Conservation (phyloP, 2,888 invertebrate genomes). For the Homarus gammarus region DNA sequence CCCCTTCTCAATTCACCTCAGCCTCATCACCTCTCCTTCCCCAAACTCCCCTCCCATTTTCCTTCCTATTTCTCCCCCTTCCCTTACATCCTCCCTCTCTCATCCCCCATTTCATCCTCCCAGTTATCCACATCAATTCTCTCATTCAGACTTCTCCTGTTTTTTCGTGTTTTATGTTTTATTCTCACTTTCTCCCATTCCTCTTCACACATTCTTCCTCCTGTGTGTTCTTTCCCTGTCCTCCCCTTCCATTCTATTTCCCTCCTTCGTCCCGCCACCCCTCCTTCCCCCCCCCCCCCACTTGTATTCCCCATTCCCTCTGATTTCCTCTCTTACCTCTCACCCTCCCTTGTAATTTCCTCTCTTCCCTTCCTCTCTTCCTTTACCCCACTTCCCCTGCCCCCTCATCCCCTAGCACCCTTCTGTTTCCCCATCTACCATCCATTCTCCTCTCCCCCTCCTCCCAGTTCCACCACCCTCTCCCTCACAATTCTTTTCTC, state of each 20-base stretch:
- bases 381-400: background rate
- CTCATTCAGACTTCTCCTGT: background rate
- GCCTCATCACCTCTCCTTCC: background rate
- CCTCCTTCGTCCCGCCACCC: background rate
- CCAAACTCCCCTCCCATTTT: background rate
- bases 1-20: background rate
- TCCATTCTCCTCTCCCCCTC: background rate
- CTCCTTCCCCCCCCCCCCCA: background rate
- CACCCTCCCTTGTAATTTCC: background rate
- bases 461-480: background rate
- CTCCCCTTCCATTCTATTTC: background rate
- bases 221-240: too few relatives aligned
- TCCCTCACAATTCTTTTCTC: background rate
- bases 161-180: too few relatives aligned
- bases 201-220: background rate
- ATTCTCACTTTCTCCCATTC: background rate
- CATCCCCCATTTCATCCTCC: background rate
- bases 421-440: background rate
- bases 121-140: background rate
- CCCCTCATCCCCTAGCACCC: background rate
- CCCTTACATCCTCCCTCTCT: background rate
- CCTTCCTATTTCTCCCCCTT: background rate
- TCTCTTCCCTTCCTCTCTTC: background rate
- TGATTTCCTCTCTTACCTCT: background rate
- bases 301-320: background rate